Percentiles rank a stretch among this genome's conserved stretches.
phyloP scores from a whole-genome alignment of 2,888 invertebrate species.

The Melanostoma scalare region DNA sequence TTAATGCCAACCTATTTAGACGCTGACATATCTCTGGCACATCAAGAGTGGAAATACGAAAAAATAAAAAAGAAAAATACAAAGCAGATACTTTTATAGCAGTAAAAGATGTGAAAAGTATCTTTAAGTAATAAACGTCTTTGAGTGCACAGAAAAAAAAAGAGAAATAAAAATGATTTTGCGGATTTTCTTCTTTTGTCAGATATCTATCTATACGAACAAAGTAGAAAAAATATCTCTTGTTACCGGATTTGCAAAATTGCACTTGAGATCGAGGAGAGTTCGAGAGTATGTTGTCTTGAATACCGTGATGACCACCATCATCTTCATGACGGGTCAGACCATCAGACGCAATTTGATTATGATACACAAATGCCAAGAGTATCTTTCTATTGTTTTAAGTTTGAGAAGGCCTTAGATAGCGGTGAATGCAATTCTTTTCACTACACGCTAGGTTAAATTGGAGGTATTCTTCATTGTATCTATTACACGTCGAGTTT shows the following conservation, averaged over 20 bases:
- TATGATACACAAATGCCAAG: conserved; percentile 36
- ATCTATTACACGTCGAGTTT: conserved; percentile 20
- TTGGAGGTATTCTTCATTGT: conserved; percentile 6
- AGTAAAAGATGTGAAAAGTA: conserved; percentile 58
- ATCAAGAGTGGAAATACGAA: conserved; percentile 3
- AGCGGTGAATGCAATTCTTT: conserved; percentile 16
- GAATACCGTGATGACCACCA: conserved; percentile 32
- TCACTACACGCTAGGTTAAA: conserved; percentile 18
- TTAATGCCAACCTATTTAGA: conserved; percentile 65
- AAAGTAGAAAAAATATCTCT: conserved; percentile 25
- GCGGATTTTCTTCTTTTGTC: conserved; percentile 5
- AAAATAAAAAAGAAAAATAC: conserved; percentile 8
- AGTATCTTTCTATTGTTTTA: conserved; percentile 30
- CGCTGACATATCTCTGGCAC: conserved; percentile 40
- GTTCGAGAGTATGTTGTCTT: background rate
- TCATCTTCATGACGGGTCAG: conserved; percentile 31
- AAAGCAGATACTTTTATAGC: conserved; percentile 38
- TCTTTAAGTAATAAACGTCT: conserved; percentile 48
- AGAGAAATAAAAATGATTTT: background rate
- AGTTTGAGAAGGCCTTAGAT: background rate
- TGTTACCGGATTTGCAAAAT: conserved; percentile 60
- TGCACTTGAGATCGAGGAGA: conserved; percentile 19
- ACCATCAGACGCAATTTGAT: conserved; percentile 23
- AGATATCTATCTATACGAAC: too few species aligned
- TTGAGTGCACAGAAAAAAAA: background rate